Evolutionary conservation across 2,888 invertebrate species (phyloP), one percentile per base, ranked within the genome.

Genomic region (Nudaria mundana): DNA sequence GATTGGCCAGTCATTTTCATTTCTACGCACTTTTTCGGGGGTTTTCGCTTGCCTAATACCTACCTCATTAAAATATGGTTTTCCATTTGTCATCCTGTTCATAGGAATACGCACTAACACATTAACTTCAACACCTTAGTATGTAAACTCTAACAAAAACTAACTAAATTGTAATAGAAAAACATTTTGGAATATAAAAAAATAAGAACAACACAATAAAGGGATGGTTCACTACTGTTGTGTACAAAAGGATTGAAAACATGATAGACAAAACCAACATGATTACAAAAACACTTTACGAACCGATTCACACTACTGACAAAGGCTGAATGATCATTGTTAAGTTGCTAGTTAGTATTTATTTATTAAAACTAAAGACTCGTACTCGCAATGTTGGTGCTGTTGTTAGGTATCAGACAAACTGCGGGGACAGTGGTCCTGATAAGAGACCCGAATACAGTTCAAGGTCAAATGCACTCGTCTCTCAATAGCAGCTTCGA

Each of bases 121-220:
- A n/a, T n/a, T n/a, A n/a, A n/a, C n/a, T n/a, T n/a, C n/a, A n/a
- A n/a, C n/a, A n/a, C n/a, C n/a, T n/a, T n/a, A n/a, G n/a, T n/a
- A n/a, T n/a, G n/a, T n/a, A n/a, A n/a, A n/a, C n/a, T n/a, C n/a
- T n/a, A n/a, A n/a, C n/a, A n/a, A 20, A 20, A 20, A 20, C 5
- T 7, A 20, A 5, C 31, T 52, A 58, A 26, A 57, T 42, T 12
- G 46, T 43, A 5, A 54, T 32, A 16, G 50, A 67, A 10, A 60
- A 57, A 38, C 49, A 63, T 50, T 62, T 65, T 13, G 56, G 63
- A 28, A 63, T 56, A 34, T 56, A 72, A 24, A 59, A 66, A 36
- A 65, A 66, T 35, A 69, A 44, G 24, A 63, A 67, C 3, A 71
- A 42, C 5, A 49, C 28, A 34, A 73, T 48, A 8, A 48, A 60